phyloP scores from a whole-genome alignment of 2,113 vertebrate genomes.

The Eudyptes chrysolophus region DNA sequence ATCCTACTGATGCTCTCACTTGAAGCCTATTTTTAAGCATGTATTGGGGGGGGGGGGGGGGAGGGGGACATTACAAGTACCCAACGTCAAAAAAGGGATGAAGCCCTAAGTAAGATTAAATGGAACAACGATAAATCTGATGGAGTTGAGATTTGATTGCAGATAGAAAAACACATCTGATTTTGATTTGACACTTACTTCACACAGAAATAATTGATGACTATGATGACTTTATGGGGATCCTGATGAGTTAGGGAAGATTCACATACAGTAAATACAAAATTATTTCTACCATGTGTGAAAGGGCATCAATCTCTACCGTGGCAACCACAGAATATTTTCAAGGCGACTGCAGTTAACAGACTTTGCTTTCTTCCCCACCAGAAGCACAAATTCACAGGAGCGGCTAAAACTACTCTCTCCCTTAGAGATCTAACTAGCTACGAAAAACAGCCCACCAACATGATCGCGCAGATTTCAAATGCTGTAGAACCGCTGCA shows the following conservation, averaged over 20 bases:
- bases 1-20: background rate
- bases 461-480: background rate
- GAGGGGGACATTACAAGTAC: background rate
- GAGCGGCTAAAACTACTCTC: background rate
- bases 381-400: background rate
- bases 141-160: background rate
- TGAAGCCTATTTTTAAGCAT: background rate
- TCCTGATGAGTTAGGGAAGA: background rate
- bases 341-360: background rate
- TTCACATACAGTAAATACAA: background rate
- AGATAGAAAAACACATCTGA: background rate
- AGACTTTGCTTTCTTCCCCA: background rate
- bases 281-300: background rate
- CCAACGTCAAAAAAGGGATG: background rate
- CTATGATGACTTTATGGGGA: background rate
- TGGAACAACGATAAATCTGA: background rate
- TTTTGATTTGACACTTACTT: background rate
- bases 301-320: background rate
- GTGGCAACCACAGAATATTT: background rate
- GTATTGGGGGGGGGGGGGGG: accelerated
- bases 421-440: background rate
- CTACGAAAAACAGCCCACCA: background rate
- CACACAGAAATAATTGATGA: background rate
- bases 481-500: background rate
- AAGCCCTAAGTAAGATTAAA: background rate